phyloP scores from a whole-genome alignment of 2,888 invertebrate genomes.

The Cordilura impudica region DNA sequence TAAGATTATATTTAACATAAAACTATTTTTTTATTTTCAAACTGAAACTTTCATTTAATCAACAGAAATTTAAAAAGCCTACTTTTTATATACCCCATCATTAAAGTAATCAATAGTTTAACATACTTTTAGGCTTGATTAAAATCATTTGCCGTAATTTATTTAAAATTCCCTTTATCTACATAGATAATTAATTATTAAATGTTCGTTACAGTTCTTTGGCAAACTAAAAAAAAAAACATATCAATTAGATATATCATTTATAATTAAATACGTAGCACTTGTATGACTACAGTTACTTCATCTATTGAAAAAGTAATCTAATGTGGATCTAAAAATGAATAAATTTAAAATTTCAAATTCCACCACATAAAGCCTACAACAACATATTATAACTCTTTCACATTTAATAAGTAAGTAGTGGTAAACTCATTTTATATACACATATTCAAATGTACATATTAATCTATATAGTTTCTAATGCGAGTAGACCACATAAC shows the following conservation, averaged over 20 bases:
- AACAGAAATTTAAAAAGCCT: too few species aligned
- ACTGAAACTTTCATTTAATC: too few species aligned
- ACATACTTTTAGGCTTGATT: too few species aligned
- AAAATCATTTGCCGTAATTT: too few species aligned
- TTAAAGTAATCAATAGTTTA: too few species aligned
- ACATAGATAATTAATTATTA: background rate
- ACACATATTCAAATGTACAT: background rate
- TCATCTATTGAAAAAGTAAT: constrained; percentile 17
- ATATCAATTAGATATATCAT: constrained; percentile 19
- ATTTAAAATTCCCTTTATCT: background rate
- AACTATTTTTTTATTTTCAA: too few species aligned
- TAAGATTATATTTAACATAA: too few species aligned
- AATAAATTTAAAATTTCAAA: constrained; percentile 52
- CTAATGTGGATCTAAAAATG: constrained; percentile 25
- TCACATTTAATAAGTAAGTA: too few species aligned
- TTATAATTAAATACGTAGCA: constrained; percentile 5
- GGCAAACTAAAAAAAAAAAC: background rate
- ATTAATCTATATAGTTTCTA: too few species aligned
- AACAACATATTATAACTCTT: background rate
- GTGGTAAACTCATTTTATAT: background rate
- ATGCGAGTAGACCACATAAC: constrained; percentile 33
- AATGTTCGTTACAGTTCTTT: background rate
- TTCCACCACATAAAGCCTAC: constrained; percentile 28
- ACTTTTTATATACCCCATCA: too few species aligned
- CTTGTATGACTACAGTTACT: background rate